A percentile compares a stretch with the other conserved stretches of the same genome.
Evolutionary conservation across 2,797 vertebrate genomes (phyloP).

Genomic region (Argyrosomus regius): DNA sequence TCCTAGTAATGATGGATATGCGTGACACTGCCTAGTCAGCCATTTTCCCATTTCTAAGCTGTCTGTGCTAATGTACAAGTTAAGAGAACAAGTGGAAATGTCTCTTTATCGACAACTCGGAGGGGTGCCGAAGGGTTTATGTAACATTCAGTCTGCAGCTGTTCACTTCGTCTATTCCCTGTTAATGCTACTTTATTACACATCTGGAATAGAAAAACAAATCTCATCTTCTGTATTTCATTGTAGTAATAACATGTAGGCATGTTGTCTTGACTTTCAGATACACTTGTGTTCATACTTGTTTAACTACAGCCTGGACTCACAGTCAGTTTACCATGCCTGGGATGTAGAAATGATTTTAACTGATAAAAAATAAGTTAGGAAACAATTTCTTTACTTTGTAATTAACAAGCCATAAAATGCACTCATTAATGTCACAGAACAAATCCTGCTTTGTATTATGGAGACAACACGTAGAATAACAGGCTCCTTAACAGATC

Average conservation of each 20-base stretch:
- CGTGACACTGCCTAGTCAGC: constrained; percentile 12
- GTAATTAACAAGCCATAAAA: constrained; percentile 6
- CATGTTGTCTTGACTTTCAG: constrained; percentile 22
- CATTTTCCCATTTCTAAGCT: constrained; percentile 25
- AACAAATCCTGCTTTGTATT: not conserved
- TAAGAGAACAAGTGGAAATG: constrained; percentile 13
- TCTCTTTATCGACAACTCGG: not conserved
- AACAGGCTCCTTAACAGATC: not conserved
- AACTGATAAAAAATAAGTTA: not conserved
- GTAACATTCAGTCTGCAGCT: constrained; percentile 48
- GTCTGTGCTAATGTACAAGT: constrained; percentile 15
- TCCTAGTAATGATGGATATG: constrained; percentile 5
- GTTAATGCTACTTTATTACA: not conserved
- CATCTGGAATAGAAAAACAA: constrained; percentile 1
- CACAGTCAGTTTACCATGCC: not conserved
- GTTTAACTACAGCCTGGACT: not conserved
- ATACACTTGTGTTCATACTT: constrained; percentile 24
- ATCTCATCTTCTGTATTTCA: not conserved
- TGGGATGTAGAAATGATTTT: not conserved
- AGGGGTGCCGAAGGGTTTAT: constrained; percentile 45
- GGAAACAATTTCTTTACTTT: not conserved
- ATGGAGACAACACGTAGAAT: not conserved
- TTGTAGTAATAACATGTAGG: not conserved
- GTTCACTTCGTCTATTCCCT: constrained; percentile 8
- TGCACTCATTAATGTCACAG: constrained; percentile 7